Evolutionary conservation across 2,888 invertebrate genomes (phyloP).

Genomic region (Sepiola atlantica): DNA sequence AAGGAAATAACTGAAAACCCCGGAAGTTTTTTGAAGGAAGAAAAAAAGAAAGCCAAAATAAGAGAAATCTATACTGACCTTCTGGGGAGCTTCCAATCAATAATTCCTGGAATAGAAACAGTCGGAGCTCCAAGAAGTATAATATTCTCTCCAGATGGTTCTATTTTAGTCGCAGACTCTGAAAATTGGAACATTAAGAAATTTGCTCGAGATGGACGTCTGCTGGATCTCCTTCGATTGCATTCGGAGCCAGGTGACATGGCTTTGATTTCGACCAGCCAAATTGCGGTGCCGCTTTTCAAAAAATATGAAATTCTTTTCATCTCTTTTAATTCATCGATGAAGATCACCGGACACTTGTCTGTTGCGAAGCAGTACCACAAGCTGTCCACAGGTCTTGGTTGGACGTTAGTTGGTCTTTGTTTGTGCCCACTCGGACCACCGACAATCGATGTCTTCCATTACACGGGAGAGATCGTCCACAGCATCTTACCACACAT

Average conservation of each 20-base stretch:
- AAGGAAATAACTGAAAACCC: too few relatives aligned
- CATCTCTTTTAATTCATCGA: background rate
- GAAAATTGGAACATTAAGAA: slow-evolving; percentile 43
- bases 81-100: background rate
- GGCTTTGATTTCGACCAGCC: slow-evolving; percentile 16
- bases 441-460: slow-evolving; percentile 13
- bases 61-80: background rate
- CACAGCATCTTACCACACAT: background rate
- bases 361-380: background rate
- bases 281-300: background rate
- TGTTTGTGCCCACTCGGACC: background rate
- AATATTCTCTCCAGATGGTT: background rate
- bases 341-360: slow-evolving; percentile 33
- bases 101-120: slow-evolving; percentile 32
- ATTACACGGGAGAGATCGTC: slow-evolving; percentile 34
- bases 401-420: slow-evolving; percentile 38
- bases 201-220: slow-evolving; percentile 33
- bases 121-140: slow-evolving; percentile 16
- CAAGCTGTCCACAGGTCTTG: background rate
- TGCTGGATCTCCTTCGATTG: background rate
- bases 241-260: slow-evolving; percentile 35
- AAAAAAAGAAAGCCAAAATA: background rate
- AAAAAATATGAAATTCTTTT: slow-evolving; percentile 12
- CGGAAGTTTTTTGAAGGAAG: background rate
- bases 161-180: slow-evolving; percentile 33